These are phyloP conservation scores for Anguilla megastoma DNA, from an alignment of 2,797 vertebrate genomes.

Conservation along the genomic window DNA sequence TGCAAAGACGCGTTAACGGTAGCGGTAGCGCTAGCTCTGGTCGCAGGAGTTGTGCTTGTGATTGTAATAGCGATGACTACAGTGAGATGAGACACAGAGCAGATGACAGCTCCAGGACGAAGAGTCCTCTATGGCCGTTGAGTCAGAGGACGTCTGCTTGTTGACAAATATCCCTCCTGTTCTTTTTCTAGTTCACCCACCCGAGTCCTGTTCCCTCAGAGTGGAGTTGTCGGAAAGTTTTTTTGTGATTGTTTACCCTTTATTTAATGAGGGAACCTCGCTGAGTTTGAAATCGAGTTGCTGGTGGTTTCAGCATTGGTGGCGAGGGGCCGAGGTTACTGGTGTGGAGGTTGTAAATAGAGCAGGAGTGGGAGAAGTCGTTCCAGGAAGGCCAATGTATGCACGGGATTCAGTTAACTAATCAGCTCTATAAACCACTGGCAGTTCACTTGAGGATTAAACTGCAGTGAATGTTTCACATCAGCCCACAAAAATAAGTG, in stretches of 20 bases:
- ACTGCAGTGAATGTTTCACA: too few relatives aligned
- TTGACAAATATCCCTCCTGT: conserved; percentile 53
- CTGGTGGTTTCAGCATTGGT: not conserved
- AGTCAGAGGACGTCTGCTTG: conserved; percentile 65
- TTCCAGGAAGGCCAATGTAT: not conserved
- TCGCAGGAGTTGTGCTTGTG: conserved; percentile 11
- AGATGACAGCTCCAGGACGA: conserved; percentile 36
- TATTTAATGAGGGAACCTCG: not conserved
- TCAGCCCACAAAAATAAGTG: too few relatives aligned
- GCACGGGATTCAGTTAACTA: too few relatives aligned
- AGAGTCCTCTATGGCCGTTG: conserved; percentile 48
- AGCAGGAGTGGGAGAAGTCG: too few relatives aligned
- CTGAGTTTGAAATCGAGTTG: not conserved
- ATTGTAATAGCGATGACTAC: conserved; percentile 20
- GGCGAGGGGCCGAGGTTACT: not conserved
- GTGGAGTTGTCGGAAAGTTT: conserved; percentile 64
- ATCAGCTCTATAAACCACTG: too few relatives aligned
- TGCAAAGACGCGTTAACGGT: not conserved
- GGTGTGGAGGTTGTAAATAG: not conserved
- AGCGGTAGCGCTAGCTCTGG: conserved; percentile 7
- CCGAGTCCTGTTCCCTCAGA: conserved; percentile 45
- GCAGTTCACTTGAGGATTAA: too few relatives aligned
- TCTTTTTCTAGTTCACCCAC: conserved; percentile 30
- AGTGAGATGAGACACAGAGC: conserved; percentile 33
- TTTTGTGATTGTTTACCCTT: conserved; percentile 56